Conservation (phyloP, 2,797 vertebrate genomes). For the Gymnoscopelus microlampas region DNA sequence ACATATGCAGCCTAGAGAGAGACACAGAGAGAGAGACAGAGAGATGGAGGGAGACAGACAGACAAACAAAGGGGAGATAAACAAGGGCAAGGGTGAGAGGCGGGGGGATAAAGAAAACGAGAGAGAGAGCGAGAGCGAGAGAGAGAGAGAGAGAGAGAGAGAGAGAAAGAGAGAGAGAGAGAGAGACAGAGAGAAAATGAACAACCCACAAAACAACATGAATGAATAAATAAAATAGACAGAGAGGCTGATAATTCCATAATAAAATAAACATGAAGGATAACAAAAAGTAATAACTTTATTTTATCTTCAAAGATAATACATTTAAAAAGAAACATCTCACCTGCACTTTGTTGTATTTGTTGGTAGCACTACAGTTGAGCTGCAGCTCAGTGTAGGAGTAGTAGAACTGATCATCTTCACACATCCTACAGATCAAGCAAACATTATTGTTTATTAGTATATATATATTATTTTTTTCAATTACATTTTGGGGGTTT, state of each 20-base stretch:
- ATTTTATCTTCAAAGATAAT: no score
- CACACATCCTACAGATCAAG: slow-evolving; percentile 81
- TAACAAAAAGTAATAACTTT: not conserved
- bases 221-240: not conserved
- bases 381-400: slow-evolving; percentile 96
- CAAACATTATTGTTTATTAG: no score
- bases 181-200: not conserved
- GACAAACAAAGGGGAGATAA: not conserved
- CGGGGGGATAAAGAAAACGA: not conserved
- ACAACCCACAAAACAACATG: not conserved
- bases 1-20: slow-evolving; percentile 69
- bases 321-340: no score
- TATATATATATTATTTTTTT: no score
- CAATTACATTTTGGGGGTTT: no score
- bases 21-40: not conserved
- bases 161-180: not conserved
- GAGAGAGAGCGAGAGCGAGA: not conserved
- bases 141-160: not conserved
- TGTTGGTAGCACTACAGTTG: slow-evolving; percentile 79
- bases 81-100: not conserved
- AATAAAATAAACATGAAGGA: not conserved
- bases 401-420: slow-evolving; percentile 87
- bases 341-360: slow-evolving; percentile 76
- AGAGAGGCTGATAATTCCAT: not conserved
- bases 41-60: not conserved